Evolutionary conservation across 2,888 invertebrate genomes (phyloP).

Genomic region (Psylliodes chrysocephalus): DNA sequence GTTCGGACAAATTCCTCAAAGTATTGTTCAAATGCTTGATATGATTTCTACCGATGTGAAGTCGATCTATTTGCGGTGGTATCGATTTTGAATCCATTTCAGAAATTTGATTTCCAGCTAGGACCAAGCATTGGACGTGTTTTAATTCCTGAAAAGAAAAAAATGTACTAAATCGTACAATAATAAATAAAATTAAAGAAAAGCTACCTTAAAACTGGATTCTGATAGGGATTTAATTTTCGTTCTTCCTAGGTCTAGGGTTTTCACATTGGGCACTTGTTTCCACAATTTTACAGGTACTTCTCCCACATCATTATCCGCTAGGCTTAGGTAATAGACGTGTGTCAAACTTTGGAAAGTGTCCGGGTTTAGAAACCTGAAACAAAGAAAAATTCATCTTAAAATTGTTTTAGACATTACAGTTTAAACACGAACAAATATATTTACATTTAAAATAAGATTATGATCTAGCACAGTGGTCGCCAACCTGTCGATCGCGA

Average conservation of each 20-base stretch:
- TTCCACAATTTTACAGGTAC: conserved; percentile 81
- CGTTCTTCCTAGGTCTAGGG: conserved; percentile 85
- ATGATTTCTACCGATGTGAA: conserved; percentile 81
- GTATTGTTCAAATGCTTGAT: conserved; percentile 80
- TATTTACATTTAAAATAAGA: too few relatives aligned
- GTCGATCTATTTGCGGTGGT: conserved; percentile 74
- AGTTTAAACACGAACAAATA: too few relatives aligned
- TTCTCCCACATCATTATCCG: conserved; percentile 80
- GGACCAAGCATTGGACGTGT: conserved; percentile 74
- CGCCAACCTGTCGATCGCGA: too few relatives aligned
- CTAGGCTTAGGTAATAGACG: conserved; percentile 80
- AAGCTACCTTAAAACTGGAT: conserved; percentile 78
- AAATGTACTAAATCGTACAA: neutral
- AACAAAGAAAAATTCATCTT: too few relatives aligned
- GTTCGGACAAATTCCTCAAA: conserved; percentile 75
- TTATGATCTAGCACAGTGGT: too few relatives aligned
- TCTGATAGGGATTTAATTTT: conserved; percentile 78
- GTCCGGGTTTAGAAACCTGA: conserved; percentile 77
- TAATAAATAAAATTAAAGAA: neutral
- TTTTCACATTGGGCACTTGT: conserved; percentile 80
- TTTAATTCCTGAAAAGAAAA: conserved; percentile 65
- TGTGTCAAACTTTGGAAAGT: conserved; percentile 80
- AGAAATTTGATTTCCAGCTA: conserved; percentile 81
- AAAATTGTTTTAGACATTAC: too few relatives aligned
- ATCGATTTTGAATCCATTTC: conserved; percentile 78